These are phyloP conservation scores for Pogonocherus hispidulus DNA, from an alignment of 2,888 invertebrate species.

Conservation along the genomic window DNA sequence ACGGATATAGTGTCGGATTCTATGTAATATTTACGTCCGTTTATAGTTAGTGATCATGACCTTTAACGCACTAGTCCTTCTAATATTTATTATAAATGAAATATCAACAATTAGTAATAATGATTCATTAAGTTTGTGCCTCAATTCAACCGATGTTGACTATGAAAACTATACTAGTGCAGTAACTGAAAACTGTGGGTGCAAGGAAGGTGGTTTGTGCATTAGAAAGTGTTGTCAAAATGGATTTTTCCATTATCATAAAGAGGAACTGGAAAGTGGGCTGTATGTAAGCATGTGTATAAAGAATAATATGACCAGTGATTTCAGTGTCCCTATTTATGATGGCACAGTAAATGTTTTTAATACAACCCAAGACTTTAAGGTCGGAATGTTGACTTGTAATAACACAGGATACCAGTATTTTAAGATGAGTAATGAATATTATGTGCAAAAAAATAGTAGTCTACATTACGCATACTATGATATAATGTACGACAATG, in stretches of 20 bases:
- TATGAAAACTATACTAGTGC: neutral
- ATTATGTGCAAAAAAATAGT: too few relatives aligned
- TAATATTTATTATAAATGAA: neutral
- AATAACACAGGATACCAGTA: neutral
- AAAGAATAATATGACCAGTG: neutral
- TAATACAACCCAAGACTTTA: neutral
- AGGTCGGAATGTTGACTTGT: neutral
- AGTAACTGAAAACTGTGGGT: neutral
- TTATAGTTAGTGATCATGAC: neutral
- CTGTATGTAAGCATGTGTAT: neutral
- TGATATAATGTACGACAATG: neutral
- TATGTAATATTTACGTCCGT: too few relatives aligned
- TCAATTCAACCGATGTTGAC: neutral
- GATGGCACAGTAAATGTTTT: neutral
- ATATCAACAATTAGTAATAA: neutral
- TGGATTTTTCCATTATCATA: neutral
- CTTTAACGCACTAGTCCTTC: neutral
- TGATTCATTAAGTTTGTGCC: neutral
- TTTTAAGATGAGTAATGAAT: neutral
- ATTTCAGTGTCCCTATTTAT: neutral
- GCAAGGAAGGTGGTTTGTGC: neutral
- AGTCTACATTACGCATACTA: neutral
- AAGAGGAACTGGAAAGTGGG: neutral
- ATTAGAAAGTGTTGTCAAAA: neutral
- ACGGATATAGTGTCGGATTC: too few relatives aligned